Percentiles rank a stretch among this genome's conserved stretches.
These are phyloP conservation scores for Brachyhypopomus gauderio DNA, from an alignment of 2,113 vertebrate genomes.

Conservation along the genomic window DNA sequence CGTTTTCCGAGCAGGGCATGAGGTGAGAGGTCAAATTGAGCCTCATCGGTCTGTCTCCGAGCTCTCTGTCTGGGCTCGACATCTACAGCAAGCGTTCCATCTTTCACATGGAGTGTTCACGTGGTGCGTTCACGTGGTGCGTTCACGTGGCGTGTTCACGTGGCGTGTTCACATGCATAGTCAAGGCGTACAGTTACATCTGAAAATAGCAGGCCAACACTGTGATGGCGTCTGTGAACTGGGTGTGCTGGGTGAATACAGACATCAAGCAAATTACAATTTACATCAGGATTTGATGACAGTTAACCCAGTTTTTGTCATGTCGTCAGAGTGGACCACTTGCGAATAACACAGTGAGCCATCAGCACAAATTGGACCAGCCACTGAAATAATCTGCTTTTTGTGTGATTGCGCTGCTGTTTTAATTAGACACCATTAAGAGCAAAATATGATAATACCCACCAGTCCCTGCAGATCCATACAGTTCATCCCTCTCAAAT, in stretches of 20 bases:
- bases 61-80: background rate
- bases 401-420: slow-evolving; percentile 55
- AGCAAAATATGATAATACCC: slow-evolving; percentile 44
- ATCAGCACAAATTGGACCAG: slow-evolving; percentile 51
- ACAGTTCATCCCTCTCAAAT: background rate
- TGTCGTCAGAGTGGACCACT: slow-evolving; percentile 17
- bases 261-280: background rate
- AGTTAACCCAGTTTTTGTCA: slow-evolving; percentile 43
- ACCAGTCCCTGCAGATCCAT: background rate
- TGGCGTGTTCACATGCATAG: too few species aligned
- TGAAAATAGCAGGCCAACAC: background rate
- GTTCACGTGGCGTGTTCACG: too few species aligned
- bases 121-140: too few species aligned
- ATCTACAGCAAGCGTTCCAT: background rate
- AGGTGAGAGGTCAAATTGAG: slow-evolving; percentile 21
- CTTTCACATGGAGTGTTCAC: background rate
- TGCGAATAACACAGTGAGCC: slow-evolving; percentile 33
- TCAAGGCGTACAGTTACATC: too few species aligned
- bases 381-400: slow-evolving; percentile 63
- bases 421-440: slow-evolving; percentile 64
- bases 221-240: slow-evolving; percentile 17
- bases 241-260: slow-evolving; percentile 10
- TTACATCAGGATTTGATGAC: slow-evolving; percentile 25
- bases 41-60: slow-evolving; percentile 7
- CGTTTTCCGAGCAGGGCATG: slow-evolving; percentile 12